Percentiles rank a stretch among this genome's conserved stretches.
phyloP scores from a whole-genome alignment of 2,888 invertebrate species.

The Drosophila mayaguana region DNA sequence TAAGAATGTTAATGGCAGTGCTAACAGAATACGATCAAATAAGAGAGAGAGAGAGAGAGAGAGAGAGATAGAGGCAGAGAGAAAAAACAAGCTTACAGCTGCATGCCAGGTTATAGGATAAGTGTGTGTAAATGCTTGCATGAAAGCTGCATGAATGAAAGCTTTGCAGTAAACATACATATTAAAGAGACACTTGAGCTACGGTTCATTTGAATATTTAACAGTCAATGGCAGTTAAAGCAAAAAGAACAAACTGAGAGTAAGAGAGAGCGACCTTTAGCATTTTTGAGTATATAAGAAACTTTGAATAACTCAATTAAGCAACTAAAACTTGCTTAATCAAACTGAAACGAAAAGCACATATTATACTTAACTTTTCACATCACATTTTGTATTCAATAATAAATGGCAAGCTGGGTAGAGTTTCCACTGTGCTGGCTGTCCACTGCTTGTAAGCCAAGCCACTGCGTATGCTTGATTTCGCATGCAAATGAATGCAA shows the following conservation, averaged over 20 bases:
- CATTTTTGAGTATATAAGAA: background rate
- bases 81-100: background rate
- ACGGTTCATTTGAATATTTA: background rate
- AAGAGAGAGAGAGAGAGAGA: no score
- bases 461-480: slow-evolving; percentile 58
- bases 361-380: background rate
- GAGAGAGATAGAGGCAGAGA: background rate
- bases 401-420: slow-evolving; percentile 5
- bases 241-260: background rate
- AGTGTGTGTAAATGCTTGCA: background rate
- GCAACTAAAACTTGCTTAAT: background rate
- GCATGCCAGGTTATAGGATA: background rate
- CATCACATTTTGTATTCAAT: slow-evolving; percentile 16
- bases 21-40: background rate
- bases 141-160: background rate
- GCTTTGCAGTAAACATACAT: background rate
- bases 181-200: background rate
- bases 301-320: slow-evolving; percentile 1
- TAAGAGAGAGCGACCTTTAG: background rate
- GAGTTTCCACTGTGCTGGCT: slow-evolving; percentile 44
- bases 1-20: background rate
- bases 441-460: slow-evolving; percentile 2
- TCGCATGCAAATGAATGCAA: slow-evolving; percentile 78
- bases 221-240: background rate
- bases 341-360: background rate